Percentiles rank a stretch among this genome's conserved stretches.
These are phyloP conservation scores for Pungitius pungitius DNA, from an alignment of 2,113 vertebrate species.

Conservation along the genomic window DNA sequence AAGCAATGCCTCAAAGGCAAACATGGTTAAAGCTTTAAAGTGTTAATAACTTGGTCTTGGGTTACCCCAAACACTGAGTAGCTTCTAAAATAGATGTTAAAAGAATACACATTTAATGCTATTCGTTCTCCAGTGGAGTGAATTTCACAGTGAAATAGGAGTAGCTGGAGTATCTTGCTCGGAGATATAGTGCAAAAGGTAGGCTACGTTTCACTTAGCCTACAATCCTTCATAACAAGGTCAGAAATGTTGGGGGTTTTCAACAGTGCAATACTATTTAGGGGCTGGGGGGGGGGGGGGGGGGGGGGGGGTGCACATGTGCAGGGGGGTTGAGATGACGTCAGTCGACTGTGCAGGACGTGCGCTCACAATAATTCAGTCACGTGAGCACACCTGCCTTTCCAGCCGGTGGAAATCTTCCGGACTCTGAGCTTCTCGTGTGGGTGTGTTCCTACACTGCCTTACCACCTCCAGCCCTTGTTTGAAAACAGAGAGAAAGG, in stretches of 20 bases:
- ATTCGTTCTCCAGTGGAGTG: background rate
- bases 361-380: slow-evolving; percentile 44
- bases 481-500: slow-evolving; percentile 74
- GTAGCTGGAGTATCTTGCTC: background rate
- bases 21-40: slow-evolving; percentile 20
- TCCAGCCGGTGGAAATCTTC: slow-evolving; percentile 65
- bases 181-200: slow-evolving; percentile 39
- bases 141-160: slow-evolving; percentile 24
- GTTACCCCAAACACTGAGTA: slow-evolving; percentile 37
- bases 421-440: slow-evolving; percentile 54
- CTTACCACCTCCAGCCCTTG: slow-evolving; percentile 78
- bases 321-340: slow-evolving; percentile 14
- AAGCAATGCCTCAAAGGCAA: slow-evolving; percentile 24
- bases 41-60: slow-evolving; percentile 34
- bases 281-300: background rate
- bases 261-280: slow-evolving; percentile 17
- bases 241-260: slow-evolving; percentile 6
- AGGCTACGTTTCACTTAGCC: slow-evolving; percentile 25
- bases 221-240: slow-evolving; percentile 25
- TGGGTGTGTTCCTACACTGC: slow-evolving; percentile 62
- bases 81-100: slow-evolving; percentile 24
- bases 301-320: slow-evolving; percentile 4
- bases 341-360: slow-evolving; percentile 47
- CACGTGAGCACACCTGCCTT: slow-evolving; percentile 61
- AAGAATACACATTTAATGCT: slow-evolving; percentile 10